A percentile compares a stretch with the other conserved stretches of the same genome.
Conservation (phyloP, 1,140 invertebrate species). For the Drosophila subobscura region DNA sequence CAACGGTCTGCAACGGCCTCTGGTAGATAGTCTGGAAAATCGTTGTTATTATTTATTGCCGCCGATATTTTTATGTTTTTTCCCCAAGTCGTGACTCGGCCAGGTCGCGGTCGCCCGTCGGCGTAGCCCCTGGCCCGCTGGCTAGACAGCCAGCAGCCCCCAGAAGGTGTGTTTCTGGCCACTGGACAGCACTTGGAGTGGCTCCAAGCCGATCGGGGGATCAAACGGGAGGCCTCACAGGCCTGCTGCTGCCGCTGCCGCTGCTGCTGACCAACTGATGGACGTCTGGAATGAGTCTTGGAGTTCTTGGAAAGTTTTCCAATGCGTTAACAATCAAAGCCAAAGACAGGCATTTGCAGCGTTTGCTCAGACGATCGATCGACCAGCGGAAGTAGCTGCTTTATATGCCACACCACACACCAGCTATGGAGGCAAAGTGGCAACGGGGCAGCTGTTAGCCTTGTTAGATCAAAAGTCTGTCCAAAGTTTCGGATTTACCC, state of each 20-base stretch:
- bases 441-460: constrained; percentile 12
- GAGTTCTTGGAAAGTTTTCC: constrained; percentile 63
- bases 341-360: constrained; percentile 25
- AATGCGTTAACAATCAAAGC: constrained; percentile 56
- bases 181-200: constrained; percentile 47
- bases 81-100: constrained; percentile 78
- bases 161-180: constrained; percentile 71
- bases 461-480: constrained; percentile 13
- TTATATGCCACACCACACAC: constrained; percentile 20
- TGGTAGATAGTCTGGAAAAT: constrained; percentile 76
- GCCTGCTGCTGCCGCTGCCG: no score
- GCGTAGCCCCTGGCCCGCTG: constrained; percentile 28
- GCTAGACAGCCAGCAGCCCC: constrained; percentile 61
- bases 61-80: constrained; percentile 81
- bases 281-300: constrained; percentile 41
- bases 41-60: constrained; percentile 82
- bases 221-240: constrained; percentile 16
- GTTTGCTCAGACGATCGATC: constrained; percentile 25
- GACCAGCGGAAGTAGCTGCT: constrained; percentile 60
- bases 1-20: constrained; percentile 35
- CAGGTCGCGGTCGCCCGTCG: constrained; percentile 46
- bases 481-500: constrained; percentile 19
- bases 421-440: constrained; percentile 1
- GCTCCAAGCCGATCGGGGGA: constrained; percentile 8
- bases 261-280: constrained; percentile 53